Evolutionary conservation across 2,113 vertebrate genomes (phyloP), one percentile per base, ranked within the genome.

Genomic region (Blennius ocellaris): DNA sequence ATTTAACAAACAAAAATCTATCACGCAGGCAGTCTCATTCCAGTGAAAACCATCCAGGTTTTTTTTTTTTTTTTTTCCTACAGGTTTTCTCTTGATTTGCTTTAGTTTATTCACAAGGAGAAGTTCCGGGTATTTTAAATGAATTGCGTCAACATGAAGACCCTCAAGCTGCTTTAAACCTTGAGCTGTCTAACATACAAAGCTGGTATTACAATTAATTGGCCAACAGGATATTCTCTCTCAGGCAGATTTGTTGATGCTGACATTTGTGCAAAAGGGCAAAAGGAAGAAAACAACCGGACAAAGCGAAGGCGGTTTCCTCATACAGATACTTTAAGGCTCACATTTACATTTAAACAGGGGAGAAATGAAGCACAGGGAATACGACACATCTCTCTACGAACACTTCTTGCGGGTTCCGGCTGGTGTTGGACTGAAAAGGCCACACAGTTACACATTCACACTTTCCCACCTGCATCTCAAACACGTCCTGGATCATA

Each of bases 1-100:
- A 41, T 30, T 45, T 48, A 69, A 81, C 11, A 51, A 80, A 16
- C 6, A 51, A 36, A 68, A 58, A 30, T 76, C 50, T 40, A 53
- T 66, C 2, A 56, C 8, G 10, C 17, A 17, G 6, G 17, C 15
- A 43, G 10, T 59, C 38, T 52, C 21, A 59, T 45, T 11, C 38
- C 38, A 12, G 0, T 40, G 30, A 8, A 65, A 53, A 12, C 49
- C 0, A 1, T 41, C 21, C 21, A 50, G 37, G 39, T 14, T 30
- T 30, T 30, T 30, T 30, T 2, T 30, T 30, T 30, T 30, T 30
- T 30, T 30, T 30, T 30, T 30, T 30, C 4, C 4, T 30, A 4
- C 21, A 30, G 21, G n/a, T n/a, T 37, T 2, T 39, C 7, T 8
- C 9, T 69, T 14, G 45, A 7, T 39, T 68, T 40, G 56, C 5